Evolutionary conservation across 2,797 vertebrate species (phyloP).

Genomic region (Botia almorhae): DNA sequence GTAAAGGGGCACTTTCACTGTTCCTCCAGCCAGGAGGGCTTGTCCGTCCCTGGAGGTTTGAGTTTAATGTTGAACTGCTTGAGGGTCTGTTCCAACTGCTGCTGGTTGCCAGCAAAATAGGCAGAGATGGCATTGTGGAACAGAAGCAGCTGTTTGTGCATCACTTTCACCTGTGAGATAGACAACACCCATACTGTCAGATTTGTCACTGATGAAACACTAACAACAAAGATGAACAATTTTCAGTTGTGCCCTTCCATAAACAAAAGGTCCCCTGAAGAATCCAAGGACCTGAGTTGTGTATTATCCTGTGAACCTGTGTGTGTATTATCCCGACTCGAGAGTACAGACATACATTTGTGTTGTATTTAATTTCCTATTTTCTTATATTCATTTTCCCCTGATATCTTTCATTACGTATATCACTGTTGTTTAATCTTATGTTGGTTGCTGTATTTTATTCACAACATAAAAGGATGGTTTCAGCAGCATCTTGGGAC

Average conservation of each 20-base stretch:
- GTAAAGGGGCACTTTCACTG: conserved; percentile 76
- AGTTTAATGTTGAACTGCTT: conserved; percentile 96
- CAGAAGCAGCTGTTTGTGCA: conserved; percentile 97
- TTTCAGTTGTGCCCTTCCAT: background rate
- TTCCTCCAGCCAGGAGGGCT: conserved; percentile 98
- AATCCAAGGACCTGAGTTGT: no score
- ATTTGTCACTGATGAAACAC: background rate
- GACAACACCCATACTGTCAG: background rate
- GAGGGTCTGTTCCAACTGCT: conserved; percentile 95
- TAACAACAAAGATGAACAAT: background rate
- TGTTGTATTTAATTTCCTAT: no score
- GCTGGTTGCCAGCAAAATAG: conserved; percentile 97
- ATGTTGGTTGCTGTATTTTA: no score
- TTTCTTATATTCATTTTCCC: no score
- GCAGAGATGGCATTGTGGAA: conserved; percentile 97
- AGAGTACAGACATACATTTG: no score
- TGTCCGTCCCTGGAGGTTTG: conserved; percentile 87
- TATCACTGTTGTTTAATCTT: no score
- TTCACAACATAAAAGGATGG: no score
- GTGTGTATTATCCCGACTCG: no score
- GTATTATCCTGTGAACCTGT: no score
- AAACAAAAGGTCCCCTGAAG: no score
- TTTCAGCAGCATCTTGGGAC: no score
- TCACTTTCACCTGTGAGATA: conserved; percentile 89
- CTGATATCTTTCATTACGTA: no score